phyloP scores from a whole-genome alignment of 30 jellyfish, hydroid and myxozoan species.

The Pseudorhiza aurosa region DNA sequence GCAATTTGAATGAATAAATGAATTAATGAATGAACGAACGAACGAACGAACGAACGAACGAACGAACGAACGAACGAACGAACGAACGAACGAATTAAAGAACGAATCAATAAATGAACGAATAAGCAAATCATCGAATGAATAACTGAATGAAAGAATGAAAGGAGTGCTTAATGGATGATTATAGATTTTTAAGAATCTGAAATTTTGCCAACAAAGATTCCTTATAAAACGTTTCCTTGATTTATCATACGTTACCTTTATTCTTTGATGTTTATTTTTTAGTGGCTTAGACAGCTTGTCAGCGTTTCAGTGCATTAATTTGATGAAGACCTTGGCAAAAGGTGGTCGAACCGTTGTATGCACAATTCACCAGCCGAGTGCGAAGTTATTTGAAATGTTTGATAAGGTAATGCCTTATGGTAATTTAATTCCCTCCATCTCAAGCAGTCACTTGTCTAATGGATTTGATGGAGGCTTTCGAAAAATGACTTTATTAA shows the following conservation, averaged over 20 bases:
- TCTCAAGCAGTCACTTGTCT: no score
- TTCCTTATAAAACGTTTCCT: no score
- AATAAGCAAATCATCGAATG: not conserved
- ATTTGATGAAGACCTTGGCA: slow-evolving; percentile 88
- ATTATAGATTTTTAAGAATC: no score
- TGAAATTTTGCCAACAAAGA: no score
- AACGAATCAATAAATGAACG: no score
- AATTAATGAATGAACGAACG: not conserved
- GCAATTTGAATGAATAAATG: not conserved
- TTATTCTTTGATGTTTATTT: not conserved
- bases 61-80: not conserved
- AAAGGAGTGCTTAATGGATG: not conserved
- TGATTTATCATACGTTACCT: no score
- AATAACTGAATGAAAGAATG: not conserved
- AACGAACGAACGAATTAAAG: no score
- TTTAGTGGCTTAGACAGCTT: slow-evolving; percentile 95
- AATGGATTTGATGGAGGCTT: no score
- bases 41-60: not conserved
- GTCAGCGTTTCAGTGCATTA: slow-evolving; percentile 94
- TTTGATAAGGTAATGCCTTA: slow-evolving; percentile 80
- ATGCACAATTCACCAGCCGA: slow-evolving; percentile 98
- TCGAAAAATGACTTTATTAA: no score
- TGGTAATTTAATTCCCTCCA: no score
- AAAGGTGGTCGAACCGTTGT: slow-evolving; percentile 93
- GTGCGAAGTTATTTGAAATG: slow-evolving; percentile 92